Base-by-base conservation (phyloP, 2,113 vertebrate species). In the Nothocercus nigrocapillus region DNA sequence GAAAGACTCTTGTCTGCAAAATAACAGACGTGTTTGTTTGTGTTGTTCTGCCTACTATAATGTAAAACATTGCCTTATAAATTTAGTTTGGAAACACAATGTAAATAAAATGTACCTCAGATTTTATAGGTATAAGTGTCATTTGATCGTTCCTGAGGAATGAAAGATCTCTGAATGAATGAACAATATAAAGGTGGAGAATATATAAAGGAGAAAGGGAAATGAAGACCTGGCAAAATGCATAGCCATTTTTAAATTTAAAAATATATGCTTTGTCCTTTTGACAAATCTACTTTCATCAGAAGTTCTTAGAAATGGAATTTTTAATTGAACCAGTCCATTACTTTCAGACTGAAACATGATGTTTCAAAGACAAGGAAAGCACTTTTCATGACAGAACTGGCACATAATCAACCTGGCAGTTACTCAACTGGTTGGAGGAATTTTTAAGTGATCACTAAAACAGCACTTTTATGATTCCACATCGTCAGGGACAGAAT, bases 141-240 rank as follows among this genome's bases (percentile, higher is more conserved):
- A 74, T 28, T 32, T 82, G 47, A 82, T 32, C 8, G 38, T 34
- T 68, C 27, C 44, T 63, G 27, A 88, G 49, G 51, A 94, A 74
- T 21, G 16, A 83, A 13, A 36, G 54, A 63, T 61, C 27, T 72
- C 36, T 72, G 24, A 78, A 82, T 54, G 32, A 77, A 83, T 51
- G 5, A 80, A 58, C 20, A 80, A 67, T 34, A 66, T 40, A 28
- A 0, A 0, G 0, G 7, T 59, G 40, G 49, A 49, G 10, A 49
- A 49, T 22, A 49, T 24, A 49, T 49, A 22, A 74, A 88, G 32
- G 5, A 70, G 38, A 76, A 85, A 13, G n/a, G 4, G 18, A 59
- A 89, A 56, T 28, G 8, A 25, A 10, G 32, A 7, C 8, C 5
- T 2, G 7, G 12, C 8, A 68, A 61, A 56, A 64, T 53, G 87